phyloP scores from a whole-genome alignment of 2,888 invertebrate species.

The Nemapogon koenigi region DNA sequence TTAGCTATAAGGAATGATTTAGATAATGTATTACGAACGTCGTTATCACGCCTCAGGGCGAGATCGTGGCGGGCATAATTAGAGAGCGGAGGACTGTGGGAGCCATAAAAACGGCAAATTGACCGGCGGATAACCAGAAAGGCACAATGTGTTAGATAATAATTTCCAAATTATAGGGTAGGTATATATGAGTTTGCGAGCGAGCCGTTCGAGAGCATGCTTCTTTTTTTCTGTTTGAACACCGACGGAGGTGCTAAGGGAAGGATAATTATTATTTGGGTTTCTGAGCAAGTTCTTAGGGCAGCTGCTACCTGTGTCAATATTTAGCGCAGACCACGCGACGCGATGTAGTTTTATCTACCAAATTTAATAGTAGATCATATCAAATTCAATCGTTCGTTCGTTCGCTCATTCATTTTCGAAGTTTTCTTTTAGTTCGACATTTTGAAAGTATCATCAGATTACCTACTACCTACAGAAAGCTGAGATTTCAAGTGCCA shows the following conservation, averaged over 20 bases:
- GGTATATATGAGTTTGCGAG: conserved; percentile 59
- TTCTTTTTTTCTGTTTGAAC: conserved; percentile 31
- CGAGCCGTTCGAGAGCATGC: conserved; percentile 35
- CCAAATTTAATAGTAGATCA: too few relatives aligned
- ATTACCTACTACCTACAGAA: too few relatives aligned
- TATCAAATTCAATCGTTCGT: too few relatives aligned
- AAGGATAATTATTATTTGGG: conserved; percentile 65
- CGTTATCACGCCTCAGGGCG: conserved; percentile 43
- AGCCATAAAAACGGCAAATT: conserved; percentile 66
- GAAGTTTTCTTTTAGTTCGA: too few relatives aligned
- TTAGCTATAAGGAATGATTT: conserved; percentile 21
- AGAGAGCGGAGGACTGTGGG: conserved; percentile 61
- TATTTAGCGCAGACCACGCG: too few relatives aligned
- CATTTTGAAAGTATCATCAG: too few relatives aligned
- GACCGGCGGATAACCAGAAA: conserved; percentile 66
- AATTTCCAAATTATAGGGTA: conserved; percentile 66
- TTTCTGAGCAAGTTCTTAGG: conserved; percentile 56
- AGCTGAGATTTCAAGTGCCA: too few relatives aligned
- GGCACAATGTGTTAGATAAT: conserved; percentile 67
- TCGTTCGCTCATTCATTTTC: too few relatives aligned
- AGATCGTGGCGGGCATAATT: conserved; percentile 62
- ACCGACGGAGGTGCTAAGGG: conserved; percentile 62
- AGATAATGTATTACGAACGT: conserved; percentile 13
- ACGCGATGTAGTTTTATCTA: neutral
- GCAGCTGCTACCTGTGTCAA: conserved; percentile 65